A percentile compares a stretch with the other conserved stretches of the same genome.
Conservation (phyloP, 2,888 invertebrate species). For the Pherbina coryleti region DNA sequence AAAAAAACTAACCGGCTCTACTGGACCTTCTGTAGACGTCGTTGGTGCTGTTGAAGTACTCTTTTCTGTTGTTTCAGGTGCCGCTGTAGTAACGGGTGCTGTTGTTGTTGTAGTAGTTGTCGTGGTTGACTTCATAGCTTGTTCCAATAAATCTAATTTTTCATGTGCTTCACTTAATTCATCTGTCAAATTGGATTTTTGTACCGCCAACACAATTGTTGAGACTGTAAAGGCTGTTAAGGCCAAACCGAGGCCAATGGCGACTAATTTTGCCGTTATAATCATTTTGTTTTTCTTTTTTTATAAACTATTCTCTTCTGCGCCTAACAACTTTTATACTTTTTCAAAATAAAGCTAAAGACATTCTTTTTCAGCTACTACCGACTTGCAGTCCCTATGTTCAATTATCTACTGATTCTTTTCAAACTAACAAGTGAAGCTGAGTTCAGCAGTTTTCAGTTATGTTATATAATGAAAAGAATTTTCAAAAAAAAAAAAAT, state of each 20-base stretch:
- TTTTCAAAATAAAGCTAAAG: not conserved
- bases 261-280: conserved; percentile 59
- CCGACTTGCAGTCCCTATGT: not conserved
- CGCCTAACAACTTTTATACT: not conserved
- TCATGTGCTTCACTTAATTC: conserved; percentile 58
- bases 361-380: too few relatives aligned
- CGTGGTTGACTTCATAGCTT: conserved; percentile 47
- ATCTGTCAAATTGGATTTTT: conserved; percentile 61
- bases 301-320: not conserved
- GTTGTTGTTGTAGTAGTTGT: conserved; percentile 46
- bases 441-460: not conserved
- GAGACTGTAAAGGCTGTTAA: conserved; percentile 70
- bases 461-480: not conserved
- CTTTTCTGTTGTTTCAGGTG: conserved; percentile 26
- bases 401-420: not conserved
- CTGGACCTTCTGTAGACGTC: conserved; percentile 25
- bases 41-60: too few relatives aligned
- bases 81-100: conserved; percentile 32
- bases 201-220: conserved; percentile 72
- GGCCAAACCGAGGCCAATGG: conserved; percentile 60
- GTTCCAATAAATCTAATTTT: conserved; percentile 58
- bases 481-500: not conserved
- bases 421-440: not conserved
- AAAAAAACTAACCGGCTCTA: conserved; percentile 43
- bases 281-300: conserved; percentile 53